Evolutionary conservation across 2,888 invertebrate genomes (phyloP).

Genomic region (Hanleya hanleyi): DNA sequence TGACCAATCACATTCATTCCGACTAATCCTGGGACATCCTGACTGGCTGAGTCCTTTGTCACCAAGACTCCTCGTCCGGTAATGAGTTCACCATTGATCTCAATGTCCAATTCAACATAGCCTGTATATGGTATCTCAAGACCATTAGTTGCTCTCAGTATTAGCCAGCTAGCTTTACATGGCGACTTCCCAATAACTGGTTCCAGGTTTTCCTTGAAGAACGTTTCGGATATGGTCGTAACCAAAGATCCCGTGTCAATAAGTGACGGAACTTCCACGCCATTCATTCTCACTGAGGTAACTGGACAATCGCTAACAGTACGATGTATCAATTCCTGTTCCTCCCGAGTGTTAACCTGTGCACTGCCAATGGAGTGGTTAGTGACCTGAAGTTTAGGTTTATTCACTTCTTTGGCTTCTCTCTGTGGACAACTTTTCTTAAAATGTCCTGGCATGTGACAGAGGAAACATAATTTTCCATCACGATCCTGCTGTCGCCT

Average conservation of each 20-base stretch:
- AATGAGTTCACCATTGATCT: neutral
- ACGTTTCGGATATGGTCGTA: conserved; percentile 13
- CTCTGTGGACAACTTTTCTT: neutral
- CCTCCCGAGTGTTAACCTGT: neutral
- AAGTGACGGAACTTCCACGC: conserved; percentile 10
- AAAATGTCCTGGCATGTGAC: neutral
- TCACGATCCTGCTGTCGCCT: neutral
- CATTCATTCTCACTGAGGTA: neutral
- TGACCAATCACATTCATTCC: too few species aligned
- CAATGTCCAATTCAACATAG: conserved; percentile 29
- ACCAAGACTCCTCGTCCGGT: neutral
- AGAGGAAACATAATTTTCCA: neutral
- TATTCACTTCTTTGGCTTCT: neutral
- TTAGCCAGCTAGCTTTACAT: neutral
- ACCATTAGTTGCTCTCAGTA: conserved; percentile 18
- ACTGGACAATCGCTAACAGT: conserved; percentile 17
- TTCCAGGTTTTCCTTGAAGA: conserved; percentile 13
- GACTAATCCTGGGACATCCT: too few species aligned
- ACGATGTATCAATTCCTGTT: neutral
- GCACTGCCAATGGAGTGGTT: neutral
- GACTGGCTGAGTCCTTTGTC: too few species aligned
- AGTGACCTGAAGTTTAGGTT: too few species aligned
- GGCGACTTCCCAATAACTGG: neutral
- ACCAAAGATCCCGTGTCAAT: conserved; percentile 25
- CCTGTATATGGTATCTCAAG: conserved; percentile 24